Percentiles rank a stretch among this genome's conserved stretches.
These are phyloP conservation scores for Notothenia rossii DNA, from an alignment of 2,113 vertebrate species.

Conservation along the genomic window DNA sequence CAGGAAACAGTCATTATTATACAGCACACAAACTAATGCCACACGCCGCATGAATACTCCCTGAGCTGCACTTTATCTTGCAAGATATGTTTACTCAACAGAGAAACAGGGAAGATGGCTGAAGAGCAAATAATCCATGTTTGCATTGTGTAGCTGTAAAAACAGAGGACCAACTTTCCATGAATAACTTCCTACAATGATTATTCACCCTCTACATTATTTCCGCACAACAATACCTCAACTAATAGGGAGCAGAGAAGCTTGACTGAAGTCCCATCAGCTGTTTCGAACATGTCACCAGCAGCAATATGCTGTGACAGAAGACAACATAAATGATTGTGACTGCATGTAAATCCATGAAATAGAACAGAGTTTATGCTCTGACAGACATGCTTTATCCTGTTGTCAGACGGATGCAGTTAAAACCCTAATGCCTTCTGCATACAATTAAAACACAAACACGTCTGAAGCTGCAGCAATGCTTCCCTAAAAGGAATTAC, in stretches of 20 bases:
- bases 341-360: slow-evolving; percentile 70
- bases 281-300: slow-evolving; percentile 49
- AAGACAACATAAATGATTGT: slow-evolving; percentile 60
- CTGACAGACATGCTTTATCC: slow-evolving; percentile 55
- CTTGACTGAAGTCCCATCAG: slow-evolving; percentile 38
- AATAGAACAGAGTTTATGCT: slow-evolving; percentile 53
- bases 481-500: slow-evolving; percentile 34
- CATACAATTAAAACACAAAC: slow-evolving; percentile 39
- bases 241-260: slow-evolving; percentile 37
- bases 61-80: slow-evolving; percentile 35
- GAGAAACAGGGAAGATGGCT: slow-evolving; percentile 31
- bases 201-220: slow-evolving; percentile 54
- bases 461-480: slow-evolving; percentile 11
- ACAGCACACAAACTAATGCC: background rate
- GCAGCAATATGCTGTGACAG: slow-evolving; percentile 57
- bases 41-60: slow-evolving; percentile 14
- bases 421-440: slow-evolving; percentile 55
- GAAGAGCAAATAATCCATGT: slow-evolving; percentile 47
- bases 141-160: slow-evolving; percentile 35
- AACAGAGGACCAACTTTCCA: slow-evolving; percentile 26
- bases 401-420: slow-evolving; percentile 61
- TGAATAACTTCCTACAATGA: slow-evolving; percentile 42
- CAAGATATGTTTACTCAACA: slow-evolving; percentile 46
- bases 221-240: slow-evolving; percentile 44
- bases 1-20: slow-evolving; percentile 65